These are phyloP conservation scores for Drosophila lutescens DNA, from an alignment of 2,888 invertebrate species.

Conservation along the genomic window DNA sequence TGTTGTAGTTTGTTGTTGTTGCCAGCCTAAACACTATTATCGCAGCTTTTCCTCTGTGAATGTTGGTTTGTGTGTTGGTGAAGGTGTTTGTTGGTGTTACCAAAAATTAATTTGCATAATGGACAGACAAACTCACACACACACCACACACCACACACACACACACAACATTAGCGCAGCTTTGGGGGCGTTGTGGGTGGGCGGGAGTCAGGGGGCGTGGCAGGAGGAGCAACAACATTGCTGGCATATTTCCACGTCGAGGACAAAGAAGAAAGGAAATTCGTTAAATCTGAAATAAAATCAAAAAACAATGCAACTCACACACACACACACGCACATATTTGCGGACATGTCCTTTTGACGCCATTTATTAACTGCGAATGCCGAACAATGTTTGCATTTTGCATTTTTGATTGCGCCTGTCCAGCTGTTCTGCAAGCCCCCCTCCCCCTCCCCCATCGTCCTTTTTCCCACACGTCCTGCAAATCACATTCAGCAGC, in stretches of 20 bases:
- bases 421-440: neutral
- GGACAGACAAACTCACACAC: constrained; percentile 35
- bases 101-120: constrained; percentile 78
- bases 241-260: constrained; percentile 52
- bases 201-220: neutral
- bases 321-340: constrained; percentile 1
- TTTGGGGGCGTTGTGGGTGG: constrained; percentile 9
- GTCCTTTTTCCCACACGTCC: neutral
- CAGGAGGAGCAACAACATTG: constrained; percentile 29
- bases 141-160: neutral
- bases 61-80: constrained; percentile 9
- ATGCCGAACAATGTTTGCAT: constrained; percentile 44
- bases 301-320: constrained; percentile 31
- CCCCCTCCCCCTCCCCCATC: neutral
- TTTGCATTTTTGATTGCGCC: constrained; percentile 51
- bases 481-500: neutral
- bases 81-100: constrained; percentile 60
- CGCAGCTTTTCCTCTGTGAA: constrained; percentile 16
- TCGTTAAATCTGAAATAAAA: constrained; percentile 50
- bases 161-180: constrained; percentile 34
- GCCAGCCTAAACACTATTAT: constrained; percentile 46
- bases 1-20: constrained; percentile 6
- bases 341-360: constrained; percentile 41
- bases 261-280: constrained; percentile 32
- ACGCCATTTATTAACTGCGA: constrained; percentile 50